Percentiles rank a stretch among this genome's conserved stretches.
Conservation (phyloP, 2,888 invertebrate genomes). For the Capitulum mitella region DNA sequence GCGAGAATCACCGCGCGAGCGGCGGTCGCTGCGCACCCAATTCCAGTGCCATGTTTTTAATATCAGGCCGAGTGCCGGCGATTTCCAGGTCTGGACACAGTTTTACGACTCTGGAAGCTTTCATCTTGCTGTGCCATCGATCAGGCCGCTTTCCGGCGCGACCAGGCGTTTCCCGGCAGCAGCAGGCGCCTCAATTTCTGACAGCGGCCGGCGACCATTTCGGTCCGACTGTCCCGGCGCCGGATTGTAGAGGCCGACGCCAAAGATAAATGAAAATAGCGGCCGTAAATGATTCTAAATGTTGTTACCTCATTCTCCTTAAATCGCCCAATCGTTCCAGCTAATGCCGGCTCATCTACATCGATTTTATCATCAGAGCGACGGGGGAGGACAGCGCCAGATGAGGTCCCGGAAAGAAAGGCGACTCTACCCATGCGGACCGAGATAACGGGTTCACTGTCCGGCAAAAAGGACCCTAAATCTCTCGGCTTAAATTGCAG, state of each 20-base stretch:
- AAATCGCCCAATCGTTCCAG: conserved; percentile 20
- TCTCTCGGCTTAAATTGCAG: no score
- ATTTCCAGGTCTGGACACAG: background rate
- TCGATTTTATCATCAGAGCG: conserved; percentile 24
- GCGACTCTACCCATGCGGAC: background rate
- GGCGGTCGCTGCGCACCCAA: no score
- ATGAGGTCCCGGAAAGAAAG: background rate
- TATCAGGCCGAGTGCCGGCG: background rate
- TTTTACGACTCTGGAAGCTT: background rate
- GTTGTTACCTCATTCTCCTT: conserved; percentile 22
- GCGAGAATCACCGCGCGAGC: no score
- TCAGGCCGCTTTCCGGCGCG: background rate
- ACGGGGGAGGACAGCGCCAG: background rate
- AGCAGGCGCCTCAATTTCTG: background rate
- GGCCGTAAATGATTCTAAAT: conserved; percentile 23
- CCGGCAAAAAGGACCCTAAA: background rate
- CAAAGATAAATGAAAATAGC: conserved; percentile 22
- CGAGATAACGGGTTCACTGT: background rate
- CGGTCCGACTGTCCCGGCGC: background rate
- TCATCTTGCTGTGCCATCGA: background rate
- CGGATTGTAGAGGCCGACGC: background rate
- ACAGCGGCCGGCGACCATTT: conserved; percentile 2
- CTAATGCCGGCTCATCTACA: conserved; percentile 21
- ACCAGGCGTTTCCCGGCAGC: background rate
- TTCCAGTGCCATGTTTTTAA: background rate